These are phyloP conservation scores for Latheticus oryzae DNA, from an alignment of 2,888 invertebrate species.

Conservation along the genomic window DNA sequence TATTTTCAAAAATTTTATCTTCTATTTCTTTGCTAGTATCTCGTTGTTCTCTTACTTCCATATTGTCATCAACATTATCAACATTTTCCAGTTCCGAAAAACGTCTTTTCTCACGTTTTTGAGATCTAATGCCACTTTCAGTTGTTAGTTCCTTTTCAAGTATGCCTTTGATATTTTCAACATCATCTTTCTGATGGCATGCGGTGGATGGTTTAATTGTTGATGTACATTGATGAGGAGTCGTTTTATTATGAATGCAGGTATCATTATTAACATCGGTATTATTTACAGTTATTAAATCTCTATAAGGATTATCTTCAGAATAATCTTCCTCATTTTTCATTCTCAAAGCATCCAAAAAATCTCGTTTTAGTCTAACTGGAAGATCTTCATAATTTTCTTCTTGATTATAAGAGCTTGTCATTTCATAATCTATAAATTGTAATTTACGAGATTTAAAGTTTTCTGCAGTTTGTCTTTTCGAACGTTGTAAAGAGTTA, in stretches of 20 bases:
- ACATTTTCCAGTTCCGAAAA: conserved; percentile 28
- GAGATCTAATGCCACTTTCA: not conserved
- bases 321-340: conserved; percentile 51
- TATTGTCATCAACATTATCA: conserved; percentile 17
- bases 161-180: conserved; percentile 16
- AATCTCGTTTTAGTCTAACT: conserved; percentile 39
- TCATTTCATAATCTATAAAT: conserved; percentile 28
- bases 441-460: conserved; percentile 27
- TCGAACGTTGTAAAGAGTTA: not conserved
- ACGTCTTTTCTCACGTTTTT: conserved; percentile 5
- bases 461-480: not conserved
- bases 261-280: conserved; percentile 33
- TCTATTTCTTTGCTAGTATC: conserved; percentile 13
- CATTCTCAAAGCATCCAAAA: conserved; percentile 47
- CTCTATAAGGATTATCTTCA: conserved; percentile 45
- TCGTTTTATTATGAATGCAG: conserved; percentile 2
- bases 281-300: conserved; percentile 19
- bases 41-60: conserved; percentile 3
- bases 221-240: not conserved
- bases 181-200: conserved; percentile 26
- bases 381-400: conserved; percentile 29
- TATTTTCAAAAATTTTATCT: conserved; percentile 21
- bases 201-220: conserved; percentile 4
- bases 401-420: conserved; percentile 35
- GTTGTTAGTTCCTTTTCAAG: no score